Evolutionary conservation across 2,888 invertebrate genomes (phyloP), one percentile per base, ranked within the genome.

Genomic region (Apamea anceps): DNA sequence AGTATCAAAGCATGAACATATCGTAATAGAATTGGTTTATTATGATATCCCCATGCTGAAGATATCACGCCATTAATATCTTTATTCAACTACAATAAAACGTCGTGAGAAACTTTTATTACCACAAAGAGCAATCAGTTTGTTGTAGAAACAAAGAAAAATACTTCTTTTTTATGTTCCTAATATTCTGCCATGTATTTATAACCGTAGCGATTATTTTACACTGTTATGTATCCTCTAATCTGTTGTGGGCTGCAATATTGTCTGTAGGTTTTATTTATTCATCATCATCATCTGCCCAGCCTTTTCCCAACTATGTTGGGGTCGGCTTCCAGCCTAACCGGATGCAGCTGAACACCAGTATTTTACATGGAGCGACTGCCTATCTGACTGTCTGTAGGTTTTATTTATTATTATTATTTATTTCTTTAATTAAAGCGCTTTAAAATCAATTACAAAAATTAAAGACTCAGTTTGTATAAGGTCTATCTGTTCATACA

Each of bases 81-180:
- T 25, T 10, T n/a, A n/a, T 10, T 37, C 0, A n/a, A 57, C 10
- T 51, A 48, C 37, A 75, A 15, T 51, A 51, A 83, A 66, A 12
- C 21, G 0, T 60, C 76, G 65, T 82, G 77, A 21, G 83, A 83
- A 83, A 32, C 12, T 42, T 51, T 42, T 21, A 77, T 62, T 42
- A 77, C 1, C 12, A 42, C 25, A 67, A 67, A 42, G n/a, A 67
- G 6, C n/a, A 32, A 28, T 60, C 6, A 51, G 2, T 54, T 77
- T 63, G 28, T 42, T 62, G 6, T 45, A 18, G 2, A 42, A 62
- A 37, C 28, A 45, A 66, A 45, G 12, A 28, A 54, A 75, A 51
- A 63, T n/a, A 81, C 79, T 42, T 51, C 3, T 63, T 12, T 12
- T 37, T 62, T 62, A 37, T 32, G n/a, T 63, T 72, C n/a, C 2